Evolutionary conservation across 2,797 vertebrate species (phyloP), one percentile per base, ranked within the genome.

Genomic region (Pelobates cultripes): DNA sequence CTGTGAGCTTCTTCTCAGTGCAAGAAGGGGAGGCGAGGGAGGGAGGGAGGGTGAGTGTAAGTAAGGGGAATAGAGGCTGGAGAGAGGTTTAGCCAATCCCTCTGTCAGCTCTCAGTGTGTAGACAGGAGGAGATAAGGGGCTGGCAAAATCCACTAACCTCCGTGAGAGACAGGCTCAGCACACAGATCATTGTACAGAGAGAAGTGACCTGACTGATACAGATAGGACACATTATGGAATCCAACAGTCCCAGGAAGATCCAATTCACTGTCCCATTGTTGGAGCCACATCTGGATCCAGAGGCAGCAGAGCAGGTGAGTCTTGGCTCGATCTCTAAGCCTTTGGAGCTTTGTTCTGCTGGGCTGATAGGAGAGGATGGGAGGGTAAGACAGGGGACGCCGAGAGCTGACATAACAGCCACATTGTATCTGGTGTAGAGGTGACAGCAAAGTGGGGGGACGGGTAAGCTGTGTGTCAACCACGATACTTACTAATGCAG

Each of bases 271-370:
- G 94, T 97, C 43, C 96, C 96, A 77, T 90, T 97, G 43, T 91
- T 97, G 91, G 96, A 97, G 88, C 94, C 95, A 77, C 96, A 97
- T 90, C 94, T 97, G 89, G 96, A 97, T 91, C 96, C 96, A 6
- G 96, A 97, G 90, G 96, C 96, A 82, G 94, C 96, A 0, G 96
- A 97, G 87, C 96, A 97, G 95, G 96, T 97, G 90, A 85, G 89
- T 64, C 45, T 70, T 64, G 44, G 40, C 53, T 5, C 61, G 15
- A 15, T 41, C 7, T 40, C 44, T 28, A n/a, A 40, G 55, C 55
- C 55, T 4, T 1, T 40, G 44, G 15, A 41, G 41, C 42, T 76
- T 17, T 63, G 41, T 44, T 57, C 10, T 64, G n/a, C n/a, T n/a
- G n/a, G n/a, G n/a, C n/a, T n/a, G n/a, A n/a, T n/a, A n/a, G n/a